Conservation (phyloP, 2,113 vertebrate genomes). For the Actinemys pallida region DNA sequence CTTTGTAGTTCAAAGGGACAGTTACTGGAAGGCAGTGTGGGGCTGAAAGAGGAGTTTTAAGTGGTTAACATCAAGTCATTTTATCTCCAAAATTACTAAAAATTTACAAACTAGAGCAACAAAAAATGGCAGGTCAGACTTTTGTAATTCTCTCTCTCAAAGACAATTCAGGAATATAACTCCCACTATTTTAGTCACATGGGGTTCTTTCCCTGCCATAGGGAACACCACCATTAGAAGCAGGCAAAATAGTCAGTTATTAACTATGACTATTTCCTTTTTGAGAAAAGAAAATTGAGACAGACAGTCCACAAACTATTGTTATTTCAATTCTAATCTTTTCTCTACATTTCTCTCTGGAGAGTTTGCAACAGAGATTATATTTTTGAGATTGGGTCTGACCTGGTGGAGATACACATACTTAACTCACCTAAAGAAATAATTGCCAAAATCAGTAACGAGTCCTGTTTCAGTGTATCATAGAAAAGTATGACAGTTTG, state of each 20-base stretch:
- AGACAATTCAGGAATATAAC: not conserved
- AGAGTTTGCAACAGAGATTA: no score
- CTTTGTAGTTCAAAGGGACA: slow-evolving; percentile 1
- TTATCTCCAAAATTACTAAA: slow-evolving; percentile 48
- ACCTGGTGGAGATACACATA: not conserved
- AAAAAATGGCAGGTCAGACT: not conserved
- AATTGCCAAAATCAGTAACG: not conserved
- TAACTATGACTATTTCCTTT: no score
- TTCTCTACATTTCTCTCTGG: no score
- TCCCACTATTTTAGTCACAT: not conserved
- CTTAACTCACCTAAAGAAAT: not conserved
- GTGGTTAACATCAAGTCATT: not conserved
- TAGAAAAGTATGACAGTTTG: not conserved
- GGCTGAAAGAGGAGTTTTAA: slow-evolving; percentile 3
- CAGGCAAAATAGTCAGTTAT: not conserved
- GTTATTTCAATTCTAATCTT: no score
- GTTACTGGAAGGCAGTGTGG: slow-evolving; percentile 32
- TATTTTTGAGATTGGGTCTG: not conserved
- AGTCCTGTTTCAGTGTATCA: not conserved
- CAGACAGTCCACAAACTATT: no score
- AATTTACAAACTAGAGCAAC: slow-evolving; percentile 58
- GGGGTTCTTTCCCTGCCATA: not conserved
- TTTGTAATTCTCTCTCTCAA: not conserved
- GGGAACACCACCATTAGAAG: not conserved
- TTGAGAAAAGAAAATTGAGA: no score